Percentiles rank a stretch among this genome's conserved stretches.
These are phyloP conservation scores for Diceros bicornis DNA, from an alignment of 2,797 vertebrate species.

Conservation along the genomic window DNA sequence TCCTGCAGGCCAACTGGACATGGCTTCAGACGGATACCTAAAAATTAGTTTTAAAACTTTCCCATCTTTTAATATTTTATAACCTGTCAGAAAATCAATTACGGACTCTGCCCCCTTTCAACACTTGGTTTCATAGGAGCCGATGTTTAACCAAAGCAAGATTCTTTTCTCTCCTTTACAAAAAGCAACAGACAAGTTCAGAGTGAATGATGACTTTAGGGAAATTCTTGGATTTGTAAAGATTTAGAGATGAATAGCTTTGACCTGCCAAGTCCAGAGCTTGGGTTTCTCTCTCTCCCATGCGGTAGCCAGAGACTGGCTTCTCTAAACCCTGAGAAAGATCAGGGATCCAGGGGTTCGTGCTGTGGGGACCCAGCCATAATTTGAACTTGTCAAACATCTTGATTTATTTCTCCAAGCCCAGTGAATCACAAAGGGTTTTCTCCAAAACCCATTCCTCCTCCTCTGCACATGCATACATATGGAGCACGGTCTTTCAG, in stretches of 20 bases:
- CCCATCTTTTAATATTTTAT: conserved; percentile 88
- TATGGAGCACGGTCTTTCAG: neutral
- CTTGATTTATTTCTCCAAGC: conserved; percentile 66
- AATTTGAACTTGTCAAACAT: conserved; percentile 65
- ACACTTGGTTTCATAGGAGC: conserved; percentile 69
- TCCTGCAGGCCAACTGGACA: conserved; percentile 84
- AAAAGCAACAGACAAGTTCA: conserved; percentile 83
- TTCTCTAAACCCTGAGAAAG: neutral
- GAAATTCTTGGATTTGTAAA: conserved; percentile 87
- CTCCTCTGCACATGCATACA: neutral
- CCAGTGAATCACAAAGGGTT: conserved; percentile 14
- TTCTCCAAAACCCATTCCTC: conserved; percentile 22
- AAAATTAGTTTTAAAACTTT: conserved; percentile 89
- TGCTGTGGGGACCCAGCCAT: neutral
- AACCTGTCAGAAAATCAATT: conserved; percentile 87
- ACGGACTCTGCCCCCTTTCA: conserved; percentile 83
- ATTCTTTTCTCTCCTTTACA: conserved; percentile 72
- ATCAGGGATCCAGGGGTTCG: neutral
- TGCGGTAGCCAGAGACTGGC: neutral
- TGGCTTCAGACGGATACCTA: conserved; percentile 83
- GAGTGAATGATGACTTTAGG: conserved; percentile 83
- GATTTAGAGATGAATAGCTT: conserved; percentile 86
- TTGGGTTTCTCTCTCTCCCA: conserved; percentile 74
- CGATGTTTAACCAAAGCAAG: conserved; percentile 77
- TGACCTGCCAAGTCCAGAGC: conserved; percentile 85